Evolutionary conservation across 30 jellyfish, hydroid and myxozoan genomes (phyloP).

Genomic region (Euphysa ruthae): DNA sequence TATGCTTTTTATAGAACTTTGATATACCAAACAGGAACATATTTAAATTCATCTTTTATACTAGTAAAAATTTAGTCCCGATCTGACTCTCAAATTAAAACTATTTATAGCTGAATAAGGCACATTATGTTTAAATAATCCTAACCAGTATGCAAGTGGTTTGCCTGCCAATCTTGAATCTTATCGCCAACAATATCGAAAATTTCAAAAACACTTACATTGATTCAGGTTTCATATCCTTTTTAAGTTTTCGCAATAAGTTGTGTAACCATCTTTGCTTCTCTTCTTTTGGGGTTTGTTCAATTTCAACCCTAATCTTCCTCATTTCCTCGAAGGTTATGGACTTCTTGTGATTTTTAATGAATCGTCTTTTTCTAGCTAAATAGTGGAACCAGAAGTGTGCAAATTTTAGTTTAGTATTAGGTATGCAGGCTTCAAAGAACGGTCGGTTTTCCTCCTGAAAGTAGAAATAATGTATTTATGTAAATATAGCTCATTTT

Average conservation of each 20-base stretch:
- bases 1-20: no score
- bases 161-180: no score
- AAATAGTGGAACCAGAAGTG: constrained; percentile 94
- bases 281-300: constrained; percentile 72
- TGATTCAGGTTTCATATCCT: constrained; percentile 93
- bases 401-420: constrained; percentile 57
- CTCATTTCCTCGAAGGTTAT: constrained; percentile 77
- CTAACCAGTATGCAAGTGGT: no score
- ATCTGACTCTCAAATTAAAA: no score
- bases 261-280: constrained; percentile 96
- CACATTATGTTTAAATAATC: no score
- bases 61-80: no score
- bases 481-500: no score
- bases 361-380: constrained; percentile 82
- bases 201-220: constrained; percentile 14
- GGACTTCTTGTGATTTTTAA: constrained; percentile 71
- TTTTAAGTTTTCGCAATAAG: constrained; percentile 64
- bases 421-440: constrained; percentile 89
- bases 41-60: no score
- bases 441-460: constrained; percentile 98
- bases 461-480: no score
- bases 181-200: no score
- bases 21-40: no score
- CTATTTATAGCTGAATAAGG: no score
- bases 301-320: constrained; percentile 74